Evolutionary conservation across 92 coral and sea anemone genomes (phyloP).

Genomic region (Zoanthus sansibaricus): DNA sequence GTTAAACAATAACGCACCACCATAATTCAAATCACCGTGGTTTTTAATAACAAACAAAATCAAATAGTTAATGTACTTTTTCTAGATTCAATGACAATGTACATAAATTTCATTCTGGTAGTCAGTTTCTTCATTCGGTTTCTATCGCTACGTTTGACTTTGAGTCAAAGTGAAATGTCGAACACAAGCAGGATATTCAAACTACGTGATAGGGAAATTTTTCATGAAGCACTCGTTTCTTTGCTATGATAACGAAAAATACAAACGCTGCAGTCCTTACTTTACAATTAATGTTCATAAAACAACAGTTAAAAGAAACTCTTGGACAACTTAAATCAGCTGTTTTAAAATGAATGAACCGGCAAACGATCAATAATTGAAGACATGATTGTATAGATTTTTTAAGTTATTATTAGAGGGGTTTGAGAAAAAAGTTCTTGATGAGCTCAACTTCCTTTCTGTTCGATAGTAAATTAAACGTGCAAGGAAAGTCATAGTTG

Average conservation of each 20-base stretch:
- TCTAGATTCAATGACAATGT: not conserved
- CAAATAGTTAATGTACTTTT: not conserved
- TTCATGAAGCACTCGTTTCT: not conserved
- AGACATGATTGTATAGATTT: too few relatives aligned
- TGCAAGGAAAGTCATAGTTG: too few relatives aligned
- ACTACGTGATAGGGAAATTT: not conserved
- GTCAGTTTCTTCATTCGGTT: not conserved
- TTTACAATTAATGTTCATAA: not conserved
- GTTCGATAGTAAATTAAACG: too few relatives aligned
- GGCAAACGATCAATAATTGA: not conserved
- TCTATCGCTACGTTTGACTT: too few relatives aligned
- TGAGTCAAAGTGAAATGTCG: too few relatives aligned
- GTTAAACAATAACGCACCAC: not conserved
- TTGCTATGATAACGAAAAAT: not conserved
- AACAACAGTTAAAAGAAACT: not conserved
- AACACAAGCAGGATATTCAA: not conserved
- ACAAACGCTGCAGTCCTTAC: not conserved
- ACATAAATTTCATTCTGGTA: not conserved
- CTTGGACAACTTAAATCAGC: not conserved
- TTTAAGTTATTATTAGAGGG: too few relatives aligned
- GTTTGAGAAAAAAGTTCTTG: too few relatives aligned
- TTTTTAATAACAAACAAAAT: not conserved
- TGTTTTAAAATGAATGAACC: not conserved
- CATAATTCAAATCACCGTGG: not conserved
- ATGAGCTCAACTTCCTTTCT: too few relatives aligned